A percentile compares a stretch with the other conserved stretches of the same genome.
phyloP scores from a whole-genome alignment of 2,888 invertebrate species.

The Drosophila dives region DNA sequence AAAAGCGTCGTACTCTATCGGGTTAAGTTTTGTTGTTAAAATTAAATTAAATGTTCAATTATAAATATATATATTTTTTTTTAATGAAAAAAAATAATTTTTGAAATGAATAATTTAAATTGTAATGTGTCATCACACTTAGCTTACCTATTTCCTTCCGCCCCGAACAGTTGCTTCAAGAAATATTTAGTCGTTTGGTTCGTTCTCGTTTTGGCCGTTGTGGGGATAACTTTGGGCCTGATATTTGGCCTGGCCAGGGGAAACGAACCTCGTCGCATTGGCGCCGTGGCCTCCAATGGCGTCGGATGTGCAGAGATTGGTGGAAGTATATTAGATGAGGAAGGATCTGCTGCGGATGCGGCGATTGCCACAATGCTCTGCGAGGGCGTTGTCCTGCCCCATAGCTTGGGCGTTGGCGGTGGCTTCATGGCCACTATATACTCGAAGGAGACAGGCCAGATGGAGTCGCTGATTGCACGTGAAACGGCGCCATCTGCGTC shows the following conservation, averaged over 20 bases:
- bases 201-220: slow-evolving; percentile 63
- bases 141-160: background rate
- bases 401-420: slow-evolving; percentile 95
- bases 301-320: slow-evolving; percentile 90
- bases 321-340: slow-evolving; percentile 88
- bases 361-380: slow-evolving; percentile 94
- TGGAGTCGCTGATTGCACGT: slow-evolving; percentile 90
- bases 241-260: slow-evolving; percentile 61
- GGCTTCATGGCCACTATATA: slow-evolving; percentile 95
- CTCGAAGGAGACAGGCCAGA: slow-evolving; percentile 87
- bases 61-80: background rate
- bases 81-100: background rate
- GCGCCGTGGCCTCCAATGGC: slow-evolving; percentile 90
- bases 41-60: background rate
- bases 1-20: background rate
- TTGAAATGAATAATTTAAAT: background rate
- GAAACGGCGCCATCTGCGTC: slow-evolving; percentile 91
- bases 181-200: slow-evolving; percentile 71
- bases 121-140: background rate
- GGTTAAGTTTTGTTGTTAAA: background rate
- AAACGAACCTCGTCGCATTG: slow-evolving; percentile 57
- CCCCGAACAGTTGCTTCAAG: slow-evolving; percentile 46
- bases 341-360: slow-evolving; percentile 93
- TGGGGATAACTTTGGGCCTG: slow-evolving; percentile 71
- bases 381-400: slow-evolving; percentile 93